Evolutionary conservation across 2,888 invertebrate species (phyloP).

Genomic region (Zaprionus lineosus): DNA sequence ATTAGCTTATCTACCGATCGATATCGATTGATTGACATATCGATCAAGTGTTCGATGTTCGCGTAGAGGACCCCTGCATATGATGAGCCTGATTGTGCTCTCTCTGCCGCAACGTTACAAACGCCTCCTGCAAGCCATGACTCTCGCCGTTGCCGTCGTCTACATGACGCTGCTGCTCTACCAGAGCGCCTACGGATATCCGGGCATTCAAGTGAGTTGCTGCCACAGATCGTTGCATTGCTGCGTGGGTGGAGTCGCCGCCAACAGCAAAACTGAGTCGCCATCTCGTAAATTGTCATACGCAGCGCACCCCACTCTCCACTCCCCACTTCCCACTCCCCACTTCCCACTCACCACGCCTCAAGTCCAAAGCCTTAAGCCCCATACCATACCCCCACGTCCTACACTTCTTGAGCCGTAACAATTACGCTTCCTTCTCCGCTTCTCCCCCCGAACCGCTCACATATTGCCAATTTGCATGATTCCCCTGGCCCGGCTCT

Average conservation of each 20-base stretch:
- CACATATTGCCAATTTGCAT: constrained; percentile 60
- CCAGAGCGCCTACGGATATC: constrained; percentile 83
- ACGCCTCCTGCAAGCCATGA: constrained; percentile 83
- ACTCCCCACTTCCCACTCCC: no score
- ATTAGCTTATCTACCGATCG: not conserved
- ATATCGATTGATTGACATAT: constrained; percentile 25
- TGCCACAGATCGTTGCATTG: not conserved
- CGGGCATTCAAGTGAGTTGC: constrained; percentile 80
- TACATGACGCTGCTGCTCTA: constrained; percentile 83
- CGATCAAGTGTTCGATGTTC: constrained; percentile 51
- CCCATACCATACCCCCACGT: no score
- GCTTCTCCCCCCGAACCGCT: not conserved
- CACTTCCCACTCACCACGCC: no score
- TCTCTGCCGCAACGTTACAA: constrained; percentile 83
- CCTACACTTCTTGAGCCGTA: no score
- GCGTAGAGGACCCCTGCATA: constrained; percentile 68
- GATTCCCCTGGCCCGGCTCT: constrained; percentile 7
- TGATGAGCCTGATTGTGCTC: constrained; percentile 83
- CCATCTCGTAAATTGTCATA: constrained; percentile 60
- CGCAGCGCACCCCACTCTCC: no score
- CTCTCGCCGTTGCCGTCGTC: constrained; percentile 82
- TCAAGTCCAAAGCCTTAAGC: no score
- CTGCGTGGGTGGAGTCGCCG: constrained; percentile 36
- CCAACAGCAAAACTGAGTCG: not conserved
- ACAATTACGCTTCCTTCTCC: no score